These are phyloP conservation scores for Prietella phreatophila DNA, from an alignment of 2,113 vertebrate species.

Conservation along the genomic window DNA sequence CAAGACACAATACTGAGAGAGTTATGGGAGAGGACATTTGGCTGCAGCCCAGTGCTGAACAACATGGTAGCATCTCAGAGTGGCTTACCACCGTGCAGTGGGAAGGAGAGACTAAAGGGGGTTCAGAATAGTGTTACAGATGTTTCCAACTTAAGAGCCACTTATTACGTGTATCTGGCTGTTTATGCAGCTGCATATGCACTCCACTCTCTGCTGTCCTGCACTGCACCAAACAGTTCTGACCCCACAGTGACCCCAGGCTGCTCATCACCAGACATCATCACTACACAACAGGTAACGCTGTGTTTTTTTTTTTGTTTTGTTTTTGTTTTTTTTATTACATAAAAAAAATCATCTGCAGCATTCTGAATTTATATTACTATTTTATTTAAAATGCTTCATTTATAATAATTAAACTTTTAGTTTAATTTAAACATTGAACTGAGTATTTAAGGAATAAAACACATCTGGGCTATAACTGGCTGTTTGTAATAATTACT, in stretches of 20 bases:
- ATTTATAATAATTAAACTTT: neutral
- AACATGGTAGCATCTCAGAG: conserved; percentile 4
- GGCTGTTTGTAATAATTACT: neutral
- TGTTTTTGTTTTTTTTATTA: neutral
- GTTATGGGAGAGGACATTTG: conserved; percentile 68
- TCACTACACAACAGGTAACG: conserved; percentile 66
- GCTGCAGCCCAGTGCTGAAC: conserved; percentile 48
- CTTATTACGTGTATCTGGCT: conserved; percentile 75
- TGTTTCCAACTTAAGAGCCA: conserved; percentile 65
- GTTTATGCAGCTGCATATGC: conserved; percentile 75
- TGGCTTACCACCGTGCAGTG: conserved; percentile 64
- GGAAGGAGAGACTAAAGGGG: conserved; percentile 64
- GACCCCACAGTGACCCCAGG: conserved; percentile 43
- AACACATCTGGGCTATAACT: neutral
- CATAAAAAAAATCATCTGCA: neutral
- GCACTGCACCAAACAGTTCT: conserved; percentile 49
- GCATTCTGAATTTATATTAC: neutral
- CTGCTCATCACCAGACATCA: conserved; percentile 59
- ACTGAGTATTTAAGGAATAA: neutral
- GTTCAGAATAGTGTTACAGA: conserved; percentile 68
- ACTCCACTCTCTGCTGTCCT: conserved; percentile 68
- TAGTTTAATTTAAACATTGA: neutral
- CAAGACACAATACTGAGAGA: conserved; percentile 58
- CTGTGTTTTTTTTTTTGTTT: neutral
- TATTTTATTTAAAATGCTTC: neutral